Percentiles rank a stretch among this genome's conserved stretches.
These are phyloP conservation scores for Drosophila ohnishii DNA, from an alignment of 1,140 invertebrate species.

Conservation along the genomic window DNA sequence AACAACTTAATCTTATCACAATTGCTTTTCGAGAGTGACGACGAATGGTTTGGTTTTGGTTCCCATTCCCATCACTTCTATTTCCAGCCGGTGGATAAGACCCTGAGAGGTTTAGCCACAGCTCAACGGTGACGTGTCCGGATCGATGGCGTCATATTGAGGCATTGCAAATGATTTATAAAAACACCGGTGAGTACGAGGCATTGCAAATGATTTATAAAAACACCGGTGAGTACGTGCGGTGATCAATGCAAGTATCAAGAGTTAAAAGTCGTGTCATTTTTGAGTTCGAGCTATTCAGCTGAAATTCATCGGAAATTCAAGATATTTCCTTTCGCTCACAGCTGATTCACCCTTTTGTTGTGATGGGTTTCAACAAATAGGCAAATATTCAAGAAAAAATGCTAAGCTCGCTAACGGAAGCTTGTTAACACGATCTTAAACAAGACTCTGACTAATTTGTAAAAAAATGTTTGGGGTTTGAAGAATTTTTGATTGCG, in stretches of 20 bases:
- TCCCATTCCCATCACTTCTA: constrained; percentile 62
- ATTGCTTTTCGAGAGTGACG: constrained; percentile 32
- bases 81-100: constrained; percentile 41
- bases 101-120: constrained; percentile 35
- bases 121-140: constrained; percentile 51
- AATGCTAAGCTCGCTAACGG: constrained; percentile 27
- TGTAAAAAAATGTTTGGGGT: not conserved
- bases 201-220: constrained; percentile 31
- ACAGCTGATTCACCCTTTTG: constrained; percentile 40
- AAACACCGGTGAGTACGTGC: constrained; percentile 65
- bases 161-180: constrained; percentile 30
- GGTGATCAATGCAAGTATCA: constrained; percentile 35
- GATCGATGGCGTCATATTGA: constrained; percentile 63
- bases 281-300: constrained; percentile 27
- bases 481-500: not conserved
- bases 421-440: constrained; percentile 40
- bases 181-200: constrained; percentile 60
- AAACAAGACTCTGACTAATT: constrained; percentile 22
- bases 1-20: constrained; percentile 69
- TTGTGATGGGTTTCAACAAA: constrained; percentile 23
- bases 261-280: constrained; percentile 31
- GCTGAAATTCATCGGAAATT: constrained; percentile 63
- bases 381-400: constrained; percentile 8
- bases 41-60: not conserved
- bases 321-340: constrained; percentile 11